A percentile compares a stretch with the other conserved stretches of the same genome.
Conservation (phyloP, 2,797 vertebrate genomes). For the Gallinago stenura region DNA sequence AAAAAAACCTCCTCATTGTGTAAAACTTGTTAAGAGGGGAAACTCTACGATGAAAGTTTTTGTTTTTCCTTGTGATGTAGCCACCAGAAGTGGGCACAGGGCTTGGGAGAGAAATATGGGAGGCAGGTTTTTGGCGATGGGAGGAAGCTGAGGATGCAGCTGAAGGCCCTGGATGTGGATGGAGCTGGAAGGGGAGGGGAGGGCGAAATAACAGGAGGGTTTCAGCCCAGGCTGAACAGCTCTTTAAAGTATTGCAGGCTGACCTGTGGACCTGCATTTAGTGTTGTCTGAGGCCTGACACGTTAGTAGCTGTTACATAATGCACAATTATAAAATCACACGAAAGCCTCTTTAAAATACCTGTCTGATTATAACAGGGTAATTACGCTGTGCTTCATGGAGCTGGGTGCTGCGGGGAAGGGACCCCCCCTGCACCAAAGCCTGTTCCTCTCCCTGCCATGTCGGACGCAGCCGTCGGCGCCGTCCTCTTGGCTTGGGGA, state of each 20-base stretch:
- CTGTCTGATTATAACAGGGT: conserved; percentile 22
- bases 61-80: accelerated
- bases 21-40: not conserved
- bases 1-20: accelerated
- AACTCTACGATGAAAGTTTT: not conserved
- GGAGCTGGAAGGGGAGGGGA: not conserved
- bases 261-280: not conserved
- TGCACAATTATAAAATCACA: conserved; percentile 49
- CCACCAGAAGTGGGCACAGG: not conserved
- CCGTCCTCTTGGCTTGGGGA: not conserved
- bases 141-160: not conserved
- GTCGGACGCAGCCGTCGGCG: accelerated
- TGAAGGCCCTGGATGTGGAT: not conserved
- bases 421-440: not conserved
- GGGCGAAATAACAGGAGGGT: not conserved
- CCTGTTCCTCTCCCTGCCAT: not conserved
- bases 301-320: conserved; percentile 45
- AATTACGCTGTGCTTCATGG: not conserved
- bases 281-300: conserved; percentile 40
- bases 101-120: not conserved
- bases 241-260: not conserved
- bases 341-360: conserved; percentile 50
- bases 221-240: not conserved
- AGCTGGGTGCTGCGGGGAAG: not conserved
- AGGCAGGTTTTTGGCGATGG: not conserved